Evolutionary conservation across 2,888 invertebrate genomes (phyloP), one percentile per base, ranked within the genome.

Genomic region (Pyrgus malvae): DNA sequence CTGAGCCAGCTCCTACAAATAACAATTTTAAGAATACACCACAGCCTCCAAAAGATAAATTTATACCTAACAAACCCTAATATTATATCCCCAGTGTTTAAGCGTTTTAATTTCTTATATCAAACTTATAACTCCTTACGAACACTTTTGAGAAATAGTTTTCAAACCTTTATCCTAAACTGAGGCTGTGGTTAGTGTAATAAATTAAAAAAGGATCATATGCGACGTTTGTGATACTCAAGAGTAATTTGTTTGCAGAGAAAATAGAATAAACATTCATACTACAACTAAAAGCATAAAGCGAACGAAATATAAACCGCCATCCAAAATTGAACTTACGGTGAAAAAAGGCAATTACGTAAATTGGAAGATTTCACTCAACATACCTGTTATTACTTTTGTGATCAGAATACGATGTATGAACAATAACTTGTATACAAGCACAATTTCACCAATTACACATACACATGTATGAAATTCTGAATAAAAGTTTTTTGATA

Each of bases 161-260:
- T n/a, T n/a, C n/a, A n/a, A n/a, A n/a, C n/a, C n/a, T n/a, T n/a
- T n/a, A n/a, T n/a, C n/a, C n/a, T n/a, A n/a, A 31, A 11, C 11
- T 12, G 7, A 31, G 4, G 14, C 14, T 37, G 14, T 14, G 37
- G 37, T 17, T 4, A 12, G 5, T 14, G 1, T 9, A 16, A 9
- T 8, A 9, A 31, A 17, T 7, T 44, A 31, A 9, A 25, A 37
- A n/a, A 17, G 3, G 29, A 31, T 5, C 16, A 37, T n/a, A 25
- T 16, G 19, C 12, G 21, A 21, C 19, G 14, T 48, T 48, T 46
- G 46, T 46, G 35, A 46, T 35, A 35, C 35, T 16, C 5, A 45
- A 35, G 23, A 46, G 9, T 31, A 27, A 41, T 9, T 42, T n/a
- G 7, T 8, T 12, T 35, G 16, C 23, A 7, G 14, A 8, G 3